Percentiles rank a stretch among this genome's conserved stretches.
Conservation (phyloP, 2,113 vertebrate genomes). For the Rana temporaria region DNA sequence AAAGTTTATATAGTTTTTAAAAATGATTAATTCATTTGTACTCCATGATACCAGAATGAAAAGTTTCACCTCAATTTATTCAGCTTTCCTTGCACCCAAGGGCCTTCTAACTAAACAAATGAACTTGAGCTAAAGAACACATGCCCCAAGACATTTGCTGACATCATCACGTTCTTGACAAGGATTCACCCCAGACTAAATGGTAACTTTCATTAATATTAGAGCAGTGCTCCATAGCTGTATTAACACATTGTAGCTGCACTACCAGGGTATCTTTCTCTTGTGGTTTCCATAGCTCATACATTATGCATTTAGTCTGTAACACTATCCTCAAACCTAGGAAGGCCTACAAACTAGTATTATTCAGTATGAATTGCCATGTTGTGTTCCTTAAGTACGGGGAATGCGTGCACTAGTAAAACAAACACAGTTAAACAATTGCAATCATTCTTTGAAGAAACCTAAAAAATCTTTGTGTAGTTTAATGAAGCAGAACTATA, state of each 20-base stretch:
- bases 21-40: too few species aligned
- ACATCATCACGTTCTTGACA: background rate
- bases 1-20: too few species aligned
- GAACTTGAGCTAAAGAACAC: background rate
- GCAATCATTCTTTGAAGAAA: background rate
- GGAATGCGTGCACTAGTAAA: background rate
- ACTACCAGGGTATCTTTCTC: background rate
- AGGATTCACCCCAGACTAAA: background rate
- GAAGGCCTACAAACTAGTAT: background rate
- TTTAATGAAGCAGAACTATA: background rate
- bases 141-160: background rate
- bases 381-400: background rate
- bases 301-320: background rate
- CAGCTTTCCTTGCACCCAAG: background rate
- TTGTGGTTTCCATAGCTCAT: background rate
- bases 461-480: background rate
- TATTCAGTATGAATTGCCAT: background rate
- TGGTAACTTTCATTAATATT: background rate
- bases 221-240: background rate
- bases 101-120: too few species aligned
- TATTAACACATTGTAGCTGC: background rate
- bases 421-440: background rate
- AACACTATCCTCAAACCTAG: background rate
- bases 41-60: too few species aligned
- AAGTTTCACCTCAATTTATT: too few species aligned